These are phyloP conservation scores for Ceuthmochares aereus DNA, from an alignment of 2,113 vertebrate species.

Conservation along the genomic window DNA sequence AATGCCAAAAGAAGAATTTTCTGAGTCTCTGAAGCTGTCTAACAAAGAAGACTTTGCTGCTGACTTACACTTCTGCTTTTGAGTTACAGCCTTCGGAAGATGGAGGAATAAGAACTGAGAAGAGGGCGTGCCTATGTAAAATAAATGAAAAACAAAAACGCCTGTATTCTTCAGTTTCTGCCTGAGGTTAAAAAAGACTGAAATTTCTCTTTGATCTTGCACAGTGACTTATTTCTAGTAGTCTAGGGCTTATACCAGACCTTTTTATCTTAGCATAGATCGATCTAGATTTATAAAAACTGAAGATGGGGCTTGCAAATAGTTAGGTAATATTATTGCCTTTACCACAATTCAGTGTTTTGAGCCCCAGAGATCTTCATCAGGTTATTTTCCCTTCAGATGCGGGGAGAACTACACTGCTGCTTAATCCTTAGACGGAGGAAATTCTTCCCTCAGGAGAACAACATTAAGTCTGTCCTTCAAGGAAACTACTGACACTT, in stretches of 20 bases:
- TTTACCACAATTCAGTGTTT: background rate
- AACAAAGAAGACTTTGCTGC: background rate
- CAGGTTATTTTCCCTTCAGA: background rate
- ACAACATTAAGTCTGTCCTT: background rate
- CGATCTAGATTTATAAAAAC: background rate
- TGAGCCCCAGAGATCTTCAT: background rate
- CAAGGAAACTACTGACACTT: background rate
- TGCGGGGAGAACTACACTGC: background rate
- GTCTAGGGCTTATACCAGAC: background rate
- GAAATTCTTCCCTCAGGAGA: background rate
- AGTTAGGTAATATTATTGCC: background rate
- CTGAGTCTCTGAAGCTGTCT: background rate
- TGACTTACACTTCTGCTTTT: background rate
- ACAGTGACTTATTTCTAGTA: background rate
- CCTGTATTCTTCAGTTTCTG: background rate
- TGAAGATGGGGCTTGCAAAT: background rate
- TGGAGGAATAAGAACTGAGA: background rate
- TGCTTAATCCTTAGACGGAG: background rate
- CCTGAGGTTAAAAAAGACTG: background rate
- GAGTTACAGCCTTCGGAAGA: background rate
- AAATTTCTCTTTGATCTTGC: background rate
- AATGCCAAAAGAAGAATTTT: background rate
- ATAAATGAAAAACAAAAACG: background rate
- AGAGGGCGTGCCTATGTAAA: background rate
- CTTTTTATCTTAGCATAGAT: background rate